Evolutionary conservation across 2,888 invertebrate species (phyloP), one percentile per base, ranked within the genome.

Genomic region (Gastracanthus pulcherrimus): DNA sequence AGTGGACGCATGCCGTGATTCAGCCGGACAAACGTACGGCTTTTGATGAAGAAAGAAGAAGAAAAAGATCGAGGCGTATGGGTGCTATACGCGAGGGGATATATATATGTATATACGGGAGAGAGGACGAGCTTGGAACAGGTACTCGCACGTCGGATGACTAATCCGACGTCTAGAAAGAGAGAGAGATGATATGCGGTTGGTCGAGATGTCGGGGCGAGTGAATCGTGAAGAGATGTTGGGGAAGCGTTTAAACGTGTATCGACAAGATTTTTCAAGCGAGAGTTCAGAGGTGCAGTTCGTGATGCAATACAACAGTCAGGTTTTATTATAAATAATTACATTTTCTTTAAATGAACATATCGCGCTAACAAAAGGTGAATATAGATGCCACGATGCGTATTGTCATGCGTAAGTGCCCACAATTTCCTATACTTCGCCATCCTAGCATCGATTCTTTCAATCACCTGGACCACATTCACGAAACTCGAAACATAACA

Each of bases 1-100:
- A n/a, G n/a, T n/a, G n/a, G 51, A 51, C 51, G 13, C 81, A n/a
- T n/a, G 75, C 76, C 76, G 70, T 71, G 45, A 79, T 64, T 64
- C 48, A 31, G 34, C 16, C 31, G 36, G 2, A 5, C 23, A n/a
- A 4, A 11, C 66, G 45, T 7, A 36, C 11, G 19, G 34, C 23
- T 34, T 7, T 31, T 3, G 51, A 16, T 29, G n/a, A 51, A 36
- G 34, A 16, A 3, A 26, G 26, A 0, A 16, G 62, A 62, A n/a
- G 34, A 34, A 29, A 19, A n/a, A 60, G 34, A n/a, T n/a, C n/a
- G 34, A 62, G 34, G 1, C 62, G 62, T 7, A 6, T 62, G 31
- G 16, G 34, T 16, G 51, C 41, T 41, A 62, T 29, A 62, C 51
- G 7, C 6, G 7, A 7, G 26, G 26, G 9, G 23, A 13, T 55